Percentiles rank a stretch among this genome's conserved stretches.
Conservation (phyloP, 2,888 invertebrate genomes). For the Trichopria drosophilae region DNA sequence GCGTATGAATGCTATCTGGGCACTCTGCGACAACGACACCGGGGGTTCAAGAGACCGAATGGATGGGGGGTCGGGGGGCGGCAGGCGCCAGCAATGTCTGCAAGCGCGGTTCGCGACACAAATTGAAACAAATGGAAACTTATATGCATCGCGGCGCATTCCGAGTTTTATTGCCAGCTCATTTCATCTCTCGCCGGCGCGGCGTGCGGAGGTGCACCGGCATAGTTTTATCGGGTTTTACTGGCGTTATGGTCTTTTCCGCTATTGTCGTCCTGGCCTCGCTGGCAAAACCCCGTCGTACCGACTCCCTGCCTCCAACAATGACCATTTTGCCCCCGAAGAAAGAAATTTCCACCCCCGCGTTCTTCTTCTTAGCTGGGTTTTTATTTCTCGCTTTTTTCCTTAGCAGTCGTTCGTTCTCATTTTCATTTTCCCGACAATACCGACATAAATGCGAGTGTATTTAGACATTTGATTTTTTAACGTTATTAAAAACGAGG, state of each 20-base stretch:
- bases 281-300: conserved; percentile 26
- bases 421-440: neutral
- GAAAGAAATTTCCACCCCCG: neutral
- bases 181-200: conserved; percentile 47
- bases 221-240: conserved; percentile 47
- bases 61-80: too few species aligned
- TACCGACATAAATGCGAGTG: too few species aligned
- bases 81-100: neutral
- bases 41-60: too few species aligned
- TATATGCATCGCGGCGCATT: conserved; percentile 49
- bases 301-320: neutral
- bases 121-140: conserved; percentile 55
- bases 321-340: conserved; percentile 3
- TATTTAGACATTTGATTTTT: too few species aligned
- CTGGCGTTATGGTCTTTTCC: conserved; percentile 44
- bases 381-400: conserved; percentile 24
- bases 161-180: conserved; percentile 51
- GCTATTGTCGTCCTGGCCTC: conserved; percentile 50
- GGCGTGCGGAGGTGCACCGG: conserved; percentile 13
- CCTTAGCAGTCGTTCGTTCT: neutral
- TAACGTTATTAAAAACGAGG: too few species aligned
- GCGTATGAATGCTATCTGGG: too few species aligned
- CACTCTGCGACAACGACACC: too few species aligned
- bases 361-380: too few species aligned
- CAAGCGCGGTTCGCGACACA: conserved; percentile 31